phyloP scores from a whole-genome alignment of 2,888 invertebrate genomes.

The Plusia festucae region DNA sequence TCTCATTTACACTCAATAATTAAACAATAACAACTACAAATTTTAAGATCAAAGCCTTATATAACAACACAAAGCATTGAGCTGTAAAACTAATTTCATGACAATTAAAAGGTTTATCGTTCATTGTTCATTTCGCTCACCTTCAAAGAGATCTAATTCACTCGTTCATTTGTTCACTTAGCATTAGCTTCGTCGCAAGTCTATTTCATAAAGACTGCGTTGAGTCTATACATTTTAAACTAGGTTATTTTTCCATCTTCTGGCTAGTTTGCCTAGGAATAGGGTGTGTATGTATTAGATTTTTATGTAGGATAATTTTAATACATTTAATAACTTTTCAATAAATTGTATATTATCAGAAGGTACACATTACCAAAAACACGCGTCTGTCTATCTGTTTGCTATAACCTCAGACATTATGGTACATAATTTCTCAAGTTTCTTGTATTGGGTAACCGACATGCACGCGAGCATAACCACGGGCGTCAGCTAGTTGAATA shows the following conservation, averaged over 20 bases:
- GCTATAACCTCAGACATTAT: too few relatives aligned
- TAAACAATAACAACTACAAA: not conserved
- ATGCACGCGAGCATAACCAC: too few relatives aligned
- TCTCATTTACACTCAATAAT: not conserved
- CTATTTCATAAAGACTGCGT: conserved; percentile 24
- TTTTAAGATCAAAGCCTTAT: not conserved
- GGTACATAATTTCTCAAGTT: too few relatives aligned
- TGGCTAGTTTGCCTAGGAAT: conserved; percentile 61
- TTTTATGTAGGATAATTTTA: too few relatives aligned
- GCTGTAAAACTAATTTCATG: conserved; percentile 22
- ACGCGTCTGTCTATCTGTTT: too few relatives aligned
- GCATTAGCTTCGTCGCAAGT: conserved; percentile 33
- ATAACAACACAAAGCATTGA: not conserved
- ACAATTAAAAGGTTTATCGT: conserved; percentile 36
- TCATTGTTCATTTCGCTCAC: not conserved
- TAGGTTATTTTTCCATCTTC: conserved; percentile 73
- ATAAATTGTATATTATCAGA: too few relatives aligned
- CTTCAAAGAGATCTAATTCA: conserved; percentile 43
- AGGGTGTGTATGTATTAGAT: conserved; percentile 36
- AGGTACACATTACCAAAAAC: too few relatives aligned
- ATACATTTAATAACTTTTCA: too few relatives aligned
- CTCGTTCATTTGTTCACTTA: conserved; percentile 43
- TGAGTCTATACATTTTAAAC: conserved; percentile 63
- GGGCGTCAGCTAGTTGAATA: too few relatives aligned
- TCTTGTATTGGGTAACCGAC: too few relatives aligned